phyloP scores from a whole-genome alignment of 2,888 invertebrate genomes.

The Oscheius sp. region DNA sequence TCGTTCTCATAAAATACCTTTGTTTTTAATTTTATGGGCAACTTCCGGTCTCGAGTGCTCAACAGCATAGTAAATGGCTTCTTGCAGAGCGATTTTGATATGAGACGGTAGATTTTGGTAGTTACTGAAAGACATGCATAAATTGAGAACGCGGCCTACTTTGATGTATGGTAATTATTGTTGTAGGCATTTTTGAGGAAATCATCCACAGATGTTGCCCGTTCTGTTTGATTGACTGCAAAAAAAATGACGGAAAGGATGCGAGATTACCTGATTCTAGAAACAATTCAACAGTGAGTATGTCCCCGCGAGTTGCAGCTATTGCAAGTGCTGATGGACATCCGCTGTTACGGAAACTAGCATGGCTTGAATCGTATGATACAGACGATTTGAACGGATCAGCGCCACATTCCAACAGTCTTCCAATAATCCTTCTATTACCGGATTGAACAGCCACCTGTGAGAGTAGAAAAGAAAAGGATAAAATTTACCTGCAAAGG shows the following conservation, averaged over 20 bases:
- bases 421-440: slow-evolving; percentile 82
- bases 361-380: slow-evolving; percentile 46
- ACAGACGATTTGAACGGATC: slow-evolving; percentile 88
- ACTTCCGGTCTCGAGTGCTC: slow-evolving; percentile 91
- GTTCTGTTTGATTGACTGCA: slow-evolving; percentile 16
- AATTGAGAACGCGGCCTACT: not conserved
- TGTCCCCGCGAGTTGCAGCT: slow-evolving; percentile 88
- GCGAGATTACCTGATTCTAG: slow-evolving; percentile 22
- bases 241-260: not conserved
- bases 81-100: slow-evolving; percentile 73
- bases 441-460: slow-evolving; percentile 57
- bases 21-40: slow-evolving; percentile 86
- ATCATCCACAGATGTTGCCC: slow-evolving; percentile 25
- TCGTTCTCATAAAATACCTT: slow-evolving; percentile 75
- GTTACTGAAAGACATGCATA: slow-evolving; percentile 1
- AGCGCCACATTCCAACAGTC: slow-evolving; percentile 86
- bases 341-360: slow-evolving; percentile 77
- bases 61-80: slow-evolving; percentile 93
- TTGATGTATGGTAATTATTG: not conserved
- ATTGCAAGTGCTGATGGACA: slow-evolving; percentile 87
- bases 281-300: slow-evolving; percentile 6
- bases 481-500: slow-evolving; percentile 81
- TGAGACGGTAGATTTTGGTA: slow-evolving; percentile 36
- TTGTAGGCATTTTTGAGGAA: slow-evolving; percentile 6
- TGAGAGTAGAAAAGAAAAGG: not conserved